Evolutionary conservation across 2,888 invertebrate species (phyloP).

Genomic region (Junonia oenone): DNA sequence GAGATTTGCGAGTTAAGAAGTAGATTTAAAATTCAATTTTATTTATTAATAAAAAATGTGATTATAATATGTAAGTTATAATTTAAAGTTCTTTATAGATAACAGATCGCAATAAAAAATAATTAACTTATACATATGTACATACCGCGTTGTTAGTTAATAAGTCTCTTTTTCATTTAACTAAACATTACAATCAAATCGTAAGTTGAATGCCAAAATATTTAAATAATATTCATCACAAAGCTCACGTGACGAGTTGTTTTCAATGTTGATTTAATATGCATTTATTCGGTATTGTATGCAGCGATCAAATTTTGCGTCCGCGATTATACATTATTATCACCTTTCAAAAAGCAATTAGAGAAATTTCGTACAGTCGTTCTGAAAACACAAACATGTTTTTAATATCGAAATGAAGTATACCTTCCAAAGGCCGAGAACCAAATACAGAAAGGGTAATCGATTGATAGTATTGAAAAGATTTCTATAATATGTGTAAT

Average conservation of each 20-base stretch:
- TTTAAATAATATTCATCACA: neutral
- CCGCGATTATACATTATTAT: slow-evolving; percentile 18
- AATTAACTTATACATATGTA: too few relatives aligned
- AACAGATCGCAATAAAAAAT: too few relatives aligned
- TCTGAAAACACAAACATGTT: neutral
- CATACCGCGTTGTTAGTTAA: neutral
- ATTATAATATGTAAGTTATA: too few relatives aligned
- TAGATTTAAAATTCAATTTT: neutral
- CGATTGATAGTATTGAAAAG: slow-evolving; percentile 9
- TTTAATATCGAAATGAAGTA: neutral
- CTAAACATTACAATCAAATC: too few relatives aligned
- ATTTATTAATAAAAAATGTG: too few relatives aligned
- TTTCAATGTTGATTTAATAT: slow-evolving; percentile 14
- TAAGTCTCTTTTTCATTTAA: too few relatives aligned
- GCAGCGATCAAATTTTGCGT: slow-evolving; percentile 15
- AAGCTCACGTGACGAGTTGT: neutral
- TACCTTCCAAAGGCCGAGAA: slow-evolving; percentile 1
- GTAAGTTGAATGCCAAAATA: too few relatives aligned
- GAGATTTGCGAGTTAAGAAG: neutral
- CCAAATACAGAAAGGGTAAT: slow-evolving; percentile 17
- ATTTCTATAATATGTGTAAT: slow-evolving; percentile 15
- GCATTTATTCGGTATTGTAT: slow-evolving; percentile 23
- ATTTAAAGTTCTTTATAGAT: too few relatives aligned
- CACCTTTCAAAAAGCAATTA: slow-evolving; percentile 16
- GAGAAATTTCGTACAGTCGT: neutral